phyloP scores from a whole-genome alignment of 2,888 invertebrate genomes.

The Acrobasis consociella region DNA sequence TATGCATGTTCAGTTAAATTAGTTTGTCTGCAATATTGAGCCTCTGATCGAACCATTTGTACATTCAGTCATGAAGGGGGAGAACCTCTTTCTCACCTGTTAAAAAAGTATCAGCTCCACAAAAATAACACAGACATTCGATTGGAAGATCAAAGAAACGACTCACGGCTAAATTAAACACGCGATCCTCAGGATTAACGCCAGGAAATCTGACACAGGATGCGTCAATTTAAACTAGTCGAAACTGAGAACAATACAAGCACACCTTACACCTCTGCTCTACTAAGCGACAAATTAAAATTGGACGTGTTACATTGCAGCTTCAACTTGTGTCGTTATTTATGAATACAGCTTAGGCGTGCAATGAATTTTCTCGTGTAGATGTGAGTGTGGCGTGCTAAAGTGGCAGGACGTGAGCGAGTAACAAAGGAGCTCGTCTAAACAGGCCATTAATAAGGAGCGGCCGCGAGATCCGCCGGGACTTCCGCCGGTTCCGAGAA shows the following conservation, averaged over 20 bases:
- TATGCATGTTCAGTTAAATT: no score
- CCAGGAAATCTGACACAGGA: slow-evolving; percentile 77
- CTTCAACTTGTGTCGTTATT: slow-evolving; percentile 31
- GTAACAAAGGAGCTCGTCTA: slow-evolving; percentile 79
- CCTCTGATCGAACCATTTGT: background rate
- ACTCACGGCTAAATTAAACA: slow-evolving; percentile 66
- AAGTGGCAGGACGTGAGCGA: slow-evolving; percentile 74
- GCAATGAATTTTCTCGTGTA: slow-evolving; percentile 37
- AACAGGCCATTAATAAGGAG: slow-evolving; percentile 81
- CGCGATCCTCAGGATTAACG: slow-evolving; percentile 65
- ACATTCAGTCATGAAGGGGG: no score
- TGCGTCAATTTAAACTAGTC: slow-evolving; percentile 76
- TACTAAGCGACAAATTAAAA: slow-evolving; percentile 34
- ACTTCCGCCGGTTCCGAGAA: slow-evolving; percentile 79
- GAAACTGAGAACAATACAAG: slow-evolving; percentile 62
- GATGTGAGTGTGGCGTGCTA: slow-evolving; percentile 45
- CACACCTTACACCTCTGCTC: slow-evolving; percentile 53
- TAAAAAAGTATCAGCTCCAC: slow-evolving; percentile 11
- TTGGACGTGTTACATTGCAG: slow-evolving; percentile 44
- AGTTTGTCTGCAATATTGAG: background rate
- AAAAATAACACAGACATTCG: slow-evolving; percentile 17
- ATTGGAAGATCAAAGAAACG: slow-evolving; percentile 56
- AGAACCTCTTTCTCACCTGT: background rate
- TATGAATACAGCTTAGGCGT: slow-evolving; percentile 34
- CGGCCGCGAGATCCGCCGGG: slow-evolving; percentile 69